A percentile compares a stretch with the other conserved stretches of the same genome.
phyloP scores from a whole-genome alignment of 2,797 vertebrate species.

The Lepus oiostolus region DNA sequence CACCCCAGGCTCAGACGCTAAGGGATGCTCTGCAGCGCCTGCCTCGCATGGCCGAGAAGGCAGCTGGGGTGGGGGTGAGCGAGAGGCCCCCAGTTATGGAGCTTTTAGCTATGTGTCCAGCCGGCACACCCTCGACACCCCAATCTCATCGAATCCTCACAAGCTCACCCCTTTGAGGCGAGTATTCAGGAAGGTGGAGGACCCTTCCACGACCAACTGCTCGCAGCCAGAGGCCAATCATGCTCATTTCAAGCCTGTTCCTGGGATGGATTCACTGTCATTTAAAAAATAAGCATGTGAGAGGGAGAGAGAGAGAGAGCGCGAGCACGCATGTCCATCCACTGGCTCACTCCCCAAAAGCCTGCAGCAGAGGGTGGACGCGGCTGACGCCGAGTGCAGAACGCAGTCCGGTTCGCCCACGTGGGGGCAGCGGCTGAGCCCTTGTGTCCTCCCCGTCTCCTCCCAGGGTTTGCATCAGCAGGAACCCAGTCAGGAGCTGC shows the following conservation, averaged over 20 bases:
- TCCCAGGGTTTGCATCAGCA: too few relatives aligned
- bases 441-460: too few relatives aligned
- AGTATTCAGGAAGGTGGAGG: background rate
- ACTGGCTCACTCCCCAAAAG: too few relatives aligned
- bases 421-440: too few relatives aligned
- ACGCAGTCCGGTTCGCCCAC: too few relatives aligned
- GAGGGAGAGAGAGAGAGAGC: too few relatives aligned
- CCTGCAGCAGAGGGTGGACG: too few relatives aligned
- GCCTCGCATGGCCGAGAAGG: accelerated
- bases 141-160: background rate
- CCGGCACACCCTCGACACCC: accelerated
- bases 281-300: background rate
- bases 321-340: too few relatives aligned
- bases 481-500: too few relatives aligned
- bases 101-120: accelerated
- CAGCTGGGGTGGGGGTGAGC: accelerated
- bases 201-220: background rate
- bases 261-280: background rate
- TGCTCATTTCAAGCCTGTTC: background rate
- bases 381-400: too few relatives aligned
- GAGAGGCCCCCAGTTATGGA: too few relatives aligned
- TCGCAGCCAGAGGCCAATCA: background rate
- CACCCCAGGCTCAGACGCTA: background rate
- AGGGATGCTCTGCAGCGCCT: background rate
- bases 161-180: background rate